Conservation (phyloP, 2,113 vertebrate genomes). For the Mohoua ochrocephala region DNA sequence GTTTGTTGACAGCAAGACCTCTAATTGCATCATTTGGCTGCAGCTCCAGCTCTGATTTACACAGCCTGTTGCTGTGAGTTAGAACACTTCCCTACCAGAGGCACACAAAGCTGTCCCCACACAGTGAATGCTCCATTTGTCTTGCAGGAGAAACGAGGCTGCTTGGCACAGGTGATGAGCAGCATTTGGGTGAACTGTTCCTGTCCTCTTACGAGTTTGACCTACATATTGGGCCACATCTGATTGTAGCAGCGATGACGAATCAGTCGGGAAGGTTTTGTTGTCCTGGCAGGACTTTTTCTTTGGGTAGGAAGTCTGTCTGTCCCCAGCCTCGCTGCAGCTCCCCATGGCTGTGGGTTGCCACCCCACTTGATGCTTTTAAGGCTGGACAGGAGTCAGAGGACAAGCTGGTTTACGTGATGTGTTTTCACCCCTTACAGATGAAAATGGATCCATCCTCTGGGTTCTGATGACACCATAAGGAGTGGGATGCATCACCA, state of each 20-base stretch:
- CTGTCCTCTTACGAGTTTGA: background rate
- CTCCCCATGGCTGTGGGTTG: background rate
- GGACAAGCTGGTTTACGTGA: background rate
- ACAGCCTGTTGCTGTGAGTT: slow-evolving; percentile 31
- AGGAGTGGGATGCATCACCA: background rate
- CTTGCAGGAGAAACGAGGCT: background rate
- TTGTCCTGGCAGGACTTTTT: background rate
- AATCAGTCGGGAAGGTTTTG: background rate
- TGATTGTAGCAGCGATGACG: background rate
- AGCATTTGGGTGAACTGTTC: background rate
- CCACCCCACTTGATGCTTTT: background rate
- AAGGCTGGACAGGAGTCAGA: background rate
- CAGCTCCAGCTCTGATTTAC: slow-evolving; percentile 54
- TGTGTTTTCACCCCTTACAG: background rate
- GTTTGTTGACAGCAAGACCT: slow-evolving; percentile 62
- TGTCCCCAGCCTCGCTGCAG: background rate
- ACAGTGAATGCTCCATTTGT: slow-evolving; percentile 11
- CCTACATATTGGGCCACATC: background rate
- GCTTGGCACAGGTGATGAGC: background rate
- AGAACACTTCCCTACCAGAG: slow-evolving; percentile 29
- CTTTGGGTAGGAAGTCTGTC: background rate
- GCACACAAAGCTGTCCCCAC: slow-evolving; percentile 29
- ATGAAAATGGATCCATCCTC: background rate
- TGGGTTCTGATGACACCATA: background rate
- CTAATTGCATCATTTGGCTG: slow-evolving; percentile 64